Base-by-base conservation (phyloP, 92 coral and sea anemone species). In the Porites cylindrica region DNA sequence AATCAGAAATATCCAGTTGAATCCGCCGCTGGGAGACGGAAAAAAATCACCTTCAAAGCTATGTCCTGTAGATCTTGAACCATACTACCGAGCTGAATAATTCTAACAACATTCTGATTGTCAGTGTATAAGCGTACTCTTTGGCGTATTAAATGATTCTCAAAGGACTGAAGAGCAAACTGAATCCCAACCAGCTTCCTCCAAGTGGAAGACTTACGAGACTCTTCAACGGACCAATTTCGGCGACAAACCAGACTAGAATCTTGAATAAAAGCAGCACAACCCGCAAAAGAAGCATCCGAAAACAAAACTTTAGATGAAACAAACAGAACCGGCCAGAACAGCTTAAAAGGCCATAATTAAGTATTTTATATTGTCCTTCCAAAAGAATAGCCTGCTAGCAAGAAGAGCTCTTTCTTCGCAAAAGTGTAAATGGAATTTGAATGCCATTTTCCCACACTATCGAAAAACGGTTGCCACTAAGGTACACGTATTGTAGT, bases 121-220 rank as follows among this genome's bases (percentile, higher is more conserved):
- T 74, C 78, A 74, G 78, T 50, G 78, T 4, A 6, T 2, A 29
- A 66, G 14, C 71, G 71, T 10, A 66, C 38, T 8, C 71, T 66
- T 2, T 66, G 71, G 11, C 38, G 1, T 1, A 38, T 13, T 19
- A 53, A 66, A 18, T 21, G 10, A 23, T 3, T 66, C 20, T 21
- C 47, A n/a, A 66, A 66, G 10, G 71, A 82, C 69, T 80, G 4
- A 23, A 70, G 75, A 2, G 75, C 75, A 70, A 70, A 70, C 51
- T 26, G 29, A 10, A 70, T 70, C 56, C 80, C 59, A 66, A 21
- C 21, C 18, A 83, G 75, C 14, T 83, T 80, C 26, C 87, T 21
- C 80, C 87, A 83, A 20, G 87, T 72, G 1, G 80, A 83, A 53
- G 79, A 71, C 66, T 83, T 53, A 3, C 10, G 60, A 19, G 64